Evolutionary conservation across 2,113 vertebrate genomes (phyloP), one percentile per base, ranked within the genome.

Genomic region (Gymnogyps californianus): DNA sequence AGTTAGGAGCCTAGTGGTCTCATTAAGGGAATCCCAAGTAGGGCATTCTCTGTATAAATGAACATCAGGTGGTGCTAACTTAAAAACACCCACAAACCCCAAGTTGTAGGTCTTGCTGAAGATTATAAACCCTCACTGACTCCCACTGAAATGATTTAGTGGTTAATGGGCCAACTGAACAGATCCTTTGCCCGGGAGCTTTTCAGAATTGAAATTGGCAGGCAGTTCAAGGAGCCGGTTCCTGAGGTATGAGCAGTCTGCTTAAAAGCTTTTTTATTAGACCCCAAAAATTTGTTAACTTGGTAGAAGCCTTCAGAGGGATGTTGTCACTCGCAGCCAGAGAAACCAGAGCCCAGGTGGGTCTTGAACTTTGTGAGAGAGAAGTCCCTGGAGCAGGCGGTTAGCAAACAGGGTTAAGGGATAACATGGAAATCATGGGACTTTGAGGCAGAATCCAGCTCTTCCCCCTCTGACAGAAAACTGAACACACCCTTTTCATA

Each of bases 191-290:
- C 67, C 15, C 0, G 0, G 18, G 72, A 91, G 59, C 77, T 70
- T 58, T 74, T 58, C 69, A 22, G 13, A 18, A 8, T 13, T 44
- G 20, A 54, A 85, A 13, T 34, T 38, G 12, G 22, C 44, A 58
- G 8, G 34, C n/a, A 22, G 15, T 47, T 66, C 0, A 1, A 74
- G 58, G 62, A 80, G 40, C 29, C 0, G 15, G 8, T 65, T 95
- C 38, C 79, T 46, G 49, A 70, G 13, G 11, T 89, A 24, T n/a
- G 12, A 89, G 16, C n/a, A 26, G 13, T 81, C 22, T 69, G 46
- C 46, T 78, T 40, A 16, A 86, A 78, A 62, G 59, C 7, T 51
- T 79, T 76, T 44, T 71, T 40, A 42, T 75, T 87, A 42, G 38
- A 64, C 62, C 18, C 25, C 11, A 11, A 54, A 52, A 40, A 61